These are phyloP conservation scores for Cyprinodon variegatus DNA, from an alignment of 2,113 vertebrate genomes.

Conservation along the genomic window DNA sequence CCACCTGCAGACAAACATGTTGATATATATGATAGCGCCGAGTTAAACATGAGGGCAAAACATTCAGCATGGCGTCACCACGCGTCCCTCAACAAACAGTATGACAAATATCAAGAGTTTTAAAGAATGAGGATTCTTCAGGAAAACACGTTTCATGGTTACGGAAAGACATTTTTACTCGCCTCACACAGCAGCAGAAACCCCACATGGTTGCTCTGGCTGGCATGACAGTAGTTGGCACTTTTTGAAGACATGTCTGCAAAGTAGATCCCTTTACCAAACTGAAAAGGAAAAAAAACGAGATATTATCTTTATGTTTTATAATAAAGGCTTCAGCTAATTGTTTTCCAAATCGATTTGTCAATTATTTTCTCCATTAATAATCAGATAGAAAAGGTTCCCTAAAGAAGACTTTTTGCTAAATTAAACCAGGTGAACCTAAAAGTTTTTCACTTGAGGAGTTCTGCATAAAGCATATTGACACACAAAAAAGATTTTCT, in stretches of 20 bases:
- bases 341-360: too few species aligned
- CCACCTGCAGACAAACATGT: constrained; percentile 79
- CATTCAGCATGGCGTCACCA: neutral
- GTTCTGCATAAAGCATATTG: too few species aligned
- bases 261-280: constrained; percentile 94
- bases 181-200: constrained; percentile 89
- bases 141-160: neutral
- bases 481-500: too few species aligned
- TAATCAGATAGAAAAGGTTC: too few species aligned
- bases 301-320: neutral
- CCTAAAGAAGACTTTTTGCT: too few species aligned
- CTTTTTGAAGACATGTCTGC: constrained; percentile 95
- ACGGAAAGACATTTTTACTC: constrained; percentile 9
- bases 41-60: neutral
- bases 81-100: neutral
- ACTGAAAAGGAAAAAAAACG: constrained; percentile 72
- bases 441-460: too few species aligned
- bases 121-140: neutral
- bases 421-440: too few species aligned
- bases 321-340: neutral
- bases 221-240: constrained; percentile 91
- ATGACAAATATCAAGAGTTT: neutral
- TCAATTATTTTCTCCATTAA: too few species aligned
- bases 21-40: neutral
- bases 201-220: constrained; percentile 77